phyloP scores from a whole-genome alignment of 1,140 invertebrate species.

The Anoplophora glabripennis region DNA sequence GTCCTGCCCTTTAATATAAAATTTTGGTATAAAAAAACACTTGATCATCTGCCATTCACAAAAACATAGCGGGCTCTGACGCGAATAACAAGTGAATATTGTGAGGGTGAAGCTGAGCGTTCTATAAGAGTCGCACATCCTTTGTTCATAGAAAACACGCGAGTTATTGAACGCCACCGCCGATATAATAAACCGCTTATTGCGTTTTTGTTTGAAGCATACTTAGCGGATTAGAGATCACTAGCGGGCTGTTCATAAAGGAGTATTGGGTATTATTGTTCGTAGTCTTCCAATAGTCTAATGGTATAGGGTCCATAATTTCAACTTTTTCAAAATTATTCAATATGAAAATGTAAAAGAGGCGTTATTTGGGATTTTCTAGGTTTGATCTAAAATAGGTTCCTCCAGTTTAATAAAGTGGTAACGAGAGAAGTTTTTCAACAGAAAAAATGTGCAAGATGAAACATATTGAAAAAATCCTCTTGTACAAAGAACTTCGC shows the following conservation, averaged over 20 bases:
- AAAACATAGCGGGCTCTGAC: slow-evolving; percentile 38
- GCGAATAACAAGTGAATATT: slow-evolving; percentile 42
- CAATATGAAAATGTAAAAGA: too few species aligned
- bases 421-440: too few species aligned
- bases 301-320: too few species aligned
- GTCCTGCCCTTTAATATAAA: neutral
- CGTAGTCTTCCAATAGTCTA: too few species aligned
- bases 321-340: too few species aligned
- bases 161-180: slow-evolving; percentile 34
- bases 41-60: slow-evolving; percentile 42
- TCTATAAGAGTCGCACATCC: slow-evolving; percentile 32
- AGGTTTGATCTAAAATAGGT: too few species aligned
- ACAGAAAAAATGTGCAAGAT: too few species aligned
- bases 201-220: slow-evolving; percentile 38
- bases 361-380: too few species aligned
- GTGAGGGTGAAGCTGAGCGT: slow-evolving; percentile 29
- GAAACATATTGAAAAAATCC: too few species aligned
- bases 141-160: slow-evolving; percentile 33
- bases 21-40: slow-evolving; percentile 28
- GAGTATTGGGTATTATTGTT: too few species aligned
- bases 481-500: too few species aligned
- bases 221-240: slow-evolving; percentile 34
- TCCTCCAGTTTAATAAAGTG: too few species aligned
- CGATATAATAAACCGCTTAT: slow-evolving; percentile 44
- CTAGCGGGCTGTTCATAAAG: neutral